These are phyloP conservation scores for Ectobius pallidus DNA, from an alignment of 2,888 invertebrate species.

Conservation along the genomic window DNA sequence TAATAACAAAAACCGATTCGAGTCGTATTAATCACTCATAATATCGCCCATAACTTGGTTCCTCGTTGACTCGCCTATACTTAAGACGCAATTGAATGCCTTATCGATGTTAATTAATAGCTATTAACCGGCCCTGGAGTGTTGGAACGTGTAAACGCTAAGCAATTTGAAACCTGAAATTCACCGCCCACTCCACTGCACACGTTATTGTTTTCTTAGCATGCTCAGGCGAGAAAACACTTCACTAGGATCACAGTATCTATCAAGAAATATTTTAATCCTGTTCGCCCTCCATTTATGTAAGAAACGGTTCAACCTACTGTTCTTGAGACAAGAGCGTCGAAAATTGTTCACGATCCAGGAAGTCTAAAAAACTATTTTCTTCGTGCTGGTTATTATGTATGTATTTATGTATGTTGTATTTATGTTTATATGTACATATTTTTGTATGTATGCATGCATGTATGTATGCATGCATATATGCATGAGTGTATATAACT, in stretches of 20 bases:
- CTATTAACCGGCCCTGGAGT: slow-evolving; percentile 33
- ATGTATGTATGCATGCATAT: too few relatives aligned
- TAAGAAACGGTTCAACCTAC: too few relatives aligned
- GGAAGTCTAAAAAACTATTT: too few relatives aligned
- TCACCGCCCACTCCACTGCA: slow-evolving; percentile 30
- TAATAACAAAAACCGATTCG: slow-evolving; percentile 36
- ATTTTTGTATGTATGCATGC: too few relatives aligned
- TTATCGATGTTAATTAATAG: slow-evolving; percentile 41
- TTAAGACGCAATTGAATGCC: slow-evolving; percentile 39
- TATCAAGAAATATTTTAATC: too few relatives aligned
- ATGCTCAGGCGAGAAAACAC: neutral
- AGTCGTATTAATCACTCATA: slow-evolving; percentile 39
- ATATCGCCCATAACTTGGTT: slow-evolving; percentile 37
- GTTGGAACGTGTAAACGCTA: slow-evolving; percentile 37
- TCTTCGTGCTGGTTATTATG: too few relatives aligned
- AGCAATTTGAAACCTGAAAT: slow-evolving; percentile 37
- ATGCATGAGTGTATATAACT: too few relatives aligned
- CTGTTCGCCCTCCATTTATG: too few relatives aligned
- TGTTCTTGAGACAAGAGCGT: too few relatives aligned
- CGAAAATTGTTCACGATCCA: too few relatives aligned
- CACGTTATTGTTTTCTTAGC: slow-evolving; percentile 17
- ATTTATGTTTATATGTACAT: too few relatives aligned
- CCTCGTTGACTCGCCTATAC: slow-evolving; percentile 38
- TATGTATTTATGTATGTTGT: too few relatives aligned
- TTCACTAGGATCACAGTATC: neutral